Evolutionary conservation across 1,140 invertebrate species (phyloP), one percentile per base, ranked within the genome.

Genomic region (Phortica variegata): DNA sequence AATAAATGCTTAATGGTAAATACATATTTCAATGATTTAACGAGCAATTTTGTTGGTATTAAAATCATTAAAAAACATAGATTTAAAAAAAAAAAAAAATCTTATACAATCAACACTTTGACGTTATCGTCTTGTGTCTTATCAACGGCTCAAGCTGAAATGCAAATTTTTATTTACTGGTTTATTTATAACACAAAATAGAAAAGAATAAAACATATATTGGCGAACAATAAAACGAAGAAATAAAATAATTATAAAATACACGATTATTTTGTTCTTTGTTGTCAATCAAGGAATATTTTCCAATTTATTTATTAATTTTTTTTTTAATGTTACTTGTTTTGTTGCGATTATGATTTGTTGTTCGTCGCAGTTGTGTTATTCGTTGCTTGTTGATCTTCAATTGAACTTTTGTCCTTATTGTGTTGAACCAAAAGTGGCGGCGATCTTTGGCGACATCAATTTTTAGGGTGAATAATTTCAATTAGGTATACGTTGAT

Each of bases 401-500:
- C n/a, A 23, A 34, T 49, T 58, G 56, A 58, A 52, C 49, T 52
- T 55, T 55, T 52, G 44, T 44, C 47, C 53, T 49, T 49, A 52
- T 52, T 45, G n/a, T 52, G 21, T 5, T 34, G 33, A 34, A 34
- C 33, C 26, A 6, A 29, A 7, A 6, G 6, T 7, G 12, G 26
- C 33, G 37, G 9, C 54, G 54, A 56, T 52, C 54, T 56, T 56
- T 53, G 54, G 50, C 52, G 54, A 56, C 54, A 56, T 53, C 54
- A 53, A 56, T 56, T 56, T 56, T 56, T 44, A 53, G 54, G 54
- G 45, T 56, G 54, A 56, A 52, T 50, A 56, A 56, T 56, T 56
- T 56, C 54, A 56, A 56, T 56, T 56, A 56, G 54, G 54, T 49
- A 41, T 44, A 56, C 54, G 45, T 45, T 56, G 50, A 56, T 44